These are phyloP conservation scores for Potorous gilbertii DNA, from an alignment of 2,797 vertebrate species.

Conservation along the genomic window DNA sequence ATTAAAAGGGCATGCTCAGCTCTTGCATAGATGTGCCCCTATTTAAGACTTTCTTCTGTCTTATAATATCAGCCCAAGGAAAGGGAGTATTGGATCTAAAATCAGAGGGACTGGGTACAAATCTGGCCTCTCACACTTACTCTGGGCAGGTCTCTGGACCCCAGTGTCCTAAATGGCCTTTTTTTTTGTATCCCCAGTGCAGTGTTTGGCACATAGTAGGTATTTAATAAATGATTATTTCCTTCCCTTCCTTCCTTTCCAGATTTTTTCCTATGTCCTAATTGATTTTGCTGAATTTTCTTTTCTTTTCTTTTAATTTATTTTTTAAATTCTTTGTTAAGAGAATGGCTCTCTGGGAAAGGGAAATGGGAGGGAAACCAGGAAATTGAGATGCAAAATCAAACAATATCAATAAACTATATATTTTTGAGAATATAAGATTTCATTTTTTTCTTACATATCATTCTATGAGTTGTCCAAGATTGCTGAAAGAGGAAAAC, in stretches of 20 bases:
- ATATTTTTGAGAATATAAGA: conserved; percentile 23
- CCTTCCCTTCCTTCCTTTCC: not conserved
- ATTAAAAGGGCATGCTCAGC: not conserved
- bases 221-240: not conserved
- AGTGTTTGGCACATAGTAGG: not conserved
- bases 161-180: not conserved
- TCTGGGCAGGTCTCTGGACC: not conserved
- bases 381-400: not conserved
- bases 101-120: not conserved
- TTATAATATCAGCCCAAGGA: not conserved
- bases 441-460: conserved; percentile 14
- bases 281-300: not conserved
- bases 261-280: not conserved
- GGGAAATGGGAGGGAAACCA: not conserved
- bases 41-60: not conserved
- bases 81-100: not conserved
- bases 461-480: not conserved
- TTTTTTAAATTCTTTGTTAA: not conserved
- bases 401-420: not conserved
- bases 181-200: not conserved
- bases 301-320: not conserved
- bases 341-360: not conserved
- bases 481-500: conserved; percentile 36
- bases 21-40: not conserved
- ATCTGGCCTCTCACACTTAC: not conserved